Percentiles rank a stretch among this genome's conserved stretches.
Conservation (phyloP, 2,797 vertebrate species). For the Phalloptychus januarius region DNA sequence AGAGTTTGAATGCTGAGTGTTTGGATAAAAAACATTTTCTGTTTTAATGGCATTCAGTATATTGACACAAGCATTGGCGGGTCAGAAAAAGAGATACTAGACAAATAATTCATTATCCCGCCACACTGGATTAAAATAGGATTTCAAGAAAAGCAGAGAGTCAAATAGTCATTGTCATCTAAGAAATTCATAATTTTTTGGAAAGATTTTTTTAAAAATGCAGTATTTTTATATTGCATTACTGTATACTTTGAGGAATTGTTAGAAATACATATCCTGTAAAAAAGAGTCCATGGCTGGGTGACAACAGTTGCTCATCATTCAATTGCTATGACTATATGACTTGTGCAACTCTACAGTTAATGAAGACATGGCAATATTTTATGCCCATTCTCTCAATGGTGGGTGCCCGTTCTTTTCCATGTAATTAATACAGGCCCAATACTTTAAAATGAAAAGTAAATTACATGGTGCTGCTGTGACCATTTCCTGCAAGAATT, state of each 20-base stretch:
- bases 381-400: neutral
- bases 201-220: neutral
- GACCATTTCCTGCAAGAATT: constrained; percentile 20
- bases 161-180: constrained; percentile 13
- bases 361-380: neutral
- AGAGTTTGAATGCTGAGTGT: neutral
- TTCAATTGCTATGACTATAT: neutral
- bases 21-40: constrained; percentile 6
- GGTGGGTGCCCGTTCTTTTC: constrained; percentile 1
- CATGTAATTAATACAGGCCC: neutral
- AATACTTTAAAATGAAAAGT: constrained; percentile 26
- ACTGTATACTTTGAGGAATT: neutral
- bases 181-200: neutral
- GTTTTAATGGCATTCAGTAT: constrained; percentile 10
- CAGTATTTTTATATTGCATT: neutral
- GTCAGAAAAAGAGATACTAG: constrained; percentile 11
- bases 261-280: neutral
- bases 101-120: constrained; percentile 35
- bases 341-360: neutral
- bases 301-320: neutral
- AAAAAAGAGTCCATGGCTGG: neutral
- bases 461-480: constrained; percentile 34
- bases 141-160: constrained; percentile 35
- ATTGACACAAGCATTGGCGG: neutral
- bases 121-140: constrained; percentile 20